These are phyloP conservation scores for Passer domesticus DNA, from an alignment of 2,113 vertebrate species.

Conservation along the genomic window DNA sequence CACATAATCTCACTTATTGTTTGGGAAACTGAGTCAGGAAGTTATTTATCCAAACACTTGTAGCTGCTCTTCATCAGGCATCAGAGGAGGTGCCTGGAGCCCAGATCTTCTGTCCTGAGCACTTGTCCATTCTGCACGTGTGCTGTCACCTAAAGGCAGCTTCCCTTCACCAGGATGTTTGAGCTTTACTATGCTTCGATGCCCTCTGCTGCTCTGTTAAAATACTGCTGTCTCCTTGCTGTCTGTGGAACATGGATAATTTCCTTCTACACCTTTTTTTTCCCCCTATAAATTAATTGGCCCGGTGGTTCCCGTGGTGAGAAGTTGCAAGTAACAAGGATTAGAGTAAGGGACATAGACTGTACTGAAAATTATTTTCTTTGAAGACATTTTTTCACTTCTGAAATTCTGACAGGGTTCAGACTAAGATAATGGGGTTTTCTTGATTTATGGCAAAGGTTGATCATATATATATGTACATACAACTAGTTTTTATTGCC, in stretches of 20 bases:
- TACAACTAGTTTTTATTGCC: not conserved
- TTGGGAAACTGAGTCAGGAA: not conserved
- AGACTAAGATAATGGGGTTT: not conserved
- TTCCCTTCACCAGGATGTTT: not conserved
- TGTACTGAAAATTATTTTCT: not conserved
- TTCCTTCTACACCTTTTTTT: not conserved
- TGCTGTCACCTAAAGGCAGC: not conserved
- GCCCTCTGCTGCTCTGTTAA: conserved; percentile 47
- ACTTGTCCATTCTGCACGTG: not conserved
- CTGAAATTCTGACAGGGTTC: not conserved
- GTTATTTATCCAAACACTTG: not conserved
- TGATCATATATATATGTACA: not conserved
- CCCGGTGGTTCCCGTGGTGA: not conserved
- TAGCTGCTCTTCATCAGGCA: not conserved
- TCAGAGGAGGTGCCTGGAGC: not conserved
- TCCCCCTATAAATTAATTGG: not conserved
- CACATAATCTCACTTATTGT: not conserved
- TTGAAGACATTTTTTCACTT: not conserved
- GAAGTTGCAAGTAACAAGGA: not conserved
- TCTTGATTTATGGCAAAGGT: not conserved
- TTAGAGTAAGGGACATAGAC: not conserved
- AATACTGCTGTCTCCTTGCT: conserved; percentile 42
- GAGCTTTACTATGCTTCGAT: conserved; percentile 54
- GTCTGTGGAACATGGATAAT: fast-evolving
- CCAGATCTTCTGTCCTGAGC: not conserved